Percentiles rank a stretch among this genome's conserved stretches.
Evolutionary conservation across 2,797 vertebrate genomes (phyloP).

Genomic region (Lepus oiostolus): DNA sequence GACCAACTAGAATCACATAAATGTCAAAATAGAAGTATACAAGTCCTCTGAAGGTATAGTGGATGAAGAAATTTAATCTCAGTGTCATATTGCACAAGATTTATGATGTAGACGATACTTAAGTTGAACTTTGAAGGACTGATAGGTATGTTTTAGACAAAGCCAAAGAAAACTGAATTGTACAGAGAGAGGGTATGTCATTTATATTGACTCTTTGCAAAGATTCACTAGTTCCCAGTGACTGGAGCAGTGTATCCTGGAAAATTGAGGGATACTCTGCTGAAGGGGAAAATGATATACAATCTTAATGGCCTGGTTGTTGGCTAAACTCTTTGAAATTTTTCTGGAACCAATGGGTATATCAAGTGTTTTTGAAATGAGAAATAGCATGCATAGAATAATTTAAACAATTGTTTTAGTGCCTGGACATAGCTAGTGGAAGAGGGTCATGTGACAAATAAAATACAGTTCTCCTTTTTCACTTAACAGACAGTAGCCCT

Average conservation of each 20-base stretch:
- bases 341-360: background rate
- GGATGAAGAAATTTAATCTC: background rate
- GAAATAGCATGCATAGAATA: background rate
- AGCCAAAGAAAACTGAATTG: background rate
- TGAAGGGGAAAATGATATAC: background rate
- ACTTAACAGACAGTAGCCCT: background rate
- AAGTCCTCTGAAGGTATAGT: background rate
- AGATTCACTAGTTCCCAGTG: background rate
- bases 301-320: background rate
- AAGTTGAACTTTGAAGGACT: background rate
- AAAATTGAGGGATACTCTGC: background rate
- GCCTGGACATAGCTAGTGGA: background rate
- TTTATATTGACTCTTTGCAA: background rate
- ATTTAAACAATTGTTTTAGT: slow-evolving; percentile 6
- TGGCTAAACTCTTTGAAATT: background rate
- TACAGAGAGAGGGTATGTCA: background rate
- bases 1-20: background rate
- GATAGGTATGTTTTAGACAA: background rate
- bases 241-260: background rate
- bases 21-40: slow-evolving; percentile 18
- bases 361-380: slow-evolving; percentile 26
- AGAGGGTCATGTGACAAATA: slow-evolving; percentile 24
- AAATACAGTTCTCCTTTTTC: background rate
- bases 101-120: background rate
- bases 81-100: slow-evolving; percentile 15